phyloP scores from a whole-genome alignment of 2,113 vertebrate genomes.

The Hydrochoerus hydrochaeris region DNA sequence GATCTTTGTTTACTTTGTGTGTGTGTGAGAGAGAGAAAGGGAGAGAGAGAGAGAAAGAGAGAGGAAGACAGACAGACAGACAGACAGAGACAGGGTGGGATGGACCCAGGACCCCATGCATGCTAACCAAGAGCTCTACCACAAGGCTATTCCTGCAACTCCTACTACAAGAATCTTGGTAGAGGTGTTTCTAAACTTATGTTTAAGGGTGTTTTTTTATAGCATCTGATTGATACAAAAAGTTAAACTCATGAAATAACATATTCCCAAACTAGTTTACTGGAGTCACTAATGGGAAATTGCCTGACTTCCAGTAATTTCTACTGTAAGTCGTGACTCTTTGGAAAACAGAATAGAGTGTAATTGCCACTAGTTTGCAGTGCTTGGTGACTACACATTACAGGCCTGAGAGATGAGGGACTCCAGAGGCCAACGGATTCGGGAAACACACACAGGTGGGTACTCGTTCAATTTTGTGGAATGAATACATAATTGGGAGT shows the following conservation, averaged over 20 bases:
- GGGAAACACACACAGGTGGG: background rate
- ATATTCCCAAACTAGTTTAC: background rate
- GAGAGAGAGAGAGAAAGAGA: background rate
- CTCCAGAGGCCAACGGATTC: too few species aligned
- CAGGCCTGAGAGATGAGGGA: too few species aligned
- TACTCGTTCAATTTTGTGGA: background rate
- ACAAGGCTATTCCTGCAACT: too few species aligned
- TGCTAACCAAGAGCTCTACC: background rate
- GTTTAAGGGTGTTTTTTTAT: background rate
- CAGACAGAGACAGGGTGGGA: background rate
- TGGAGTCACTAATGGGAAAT: constrained; percentile 4
- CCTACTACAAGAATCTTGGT: background rate
- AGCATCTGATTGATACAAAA: background rate
- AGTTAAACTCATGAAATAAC: background rate
- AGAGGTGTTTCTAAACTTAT: constrained; percentile 13
- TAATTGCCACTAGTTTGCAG: background rate
- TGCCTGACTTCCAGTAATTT: background rate
- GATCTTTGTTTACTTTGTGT: too few species aligned
- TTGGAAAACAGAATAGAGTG: background rate
- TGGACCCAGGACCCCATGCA: too few species aligned
- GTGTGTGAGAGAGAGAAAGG: too few species aligned
- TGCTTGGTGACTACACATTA: background rate
- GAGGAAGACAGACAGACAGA: too few species aligned
- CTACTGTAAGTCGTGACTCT: background rate
- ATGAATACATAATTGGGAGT: background rate